Percentiles rank a stretch among this genome's conserved stretches.
Evolutionary conservation across 2,888 invertebrate genomes (phyloP).

Genomic region (Rhingia rostrata): DNA sequence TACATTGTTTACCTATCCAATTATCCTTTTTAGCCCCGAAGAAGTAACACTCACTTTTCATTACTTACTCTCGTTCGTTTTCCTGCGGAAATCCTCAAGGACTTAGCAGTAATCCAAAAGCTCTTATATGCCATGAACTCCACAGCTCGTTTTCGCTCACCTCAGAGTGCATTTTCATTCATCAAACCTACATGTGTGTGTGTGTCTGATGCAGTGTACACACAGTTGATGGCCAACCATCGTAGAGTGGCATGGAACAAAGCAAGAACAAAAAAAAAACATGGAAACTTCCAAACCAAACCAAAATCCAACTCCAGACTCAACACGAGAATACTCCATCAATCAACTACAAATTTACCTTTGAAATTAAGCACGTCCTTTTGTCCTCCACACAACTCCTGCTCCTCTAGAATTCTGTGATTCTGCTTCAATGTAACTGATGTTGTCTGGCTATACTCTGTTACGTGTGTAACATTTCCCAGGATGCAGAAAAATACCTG

Average conservation of each 20-base stretch:
- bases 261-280: neutral
- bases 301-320: slow-evolving; percentile 50
- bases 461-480: slow-evolving; percentile 51
- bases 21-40: slow-evolving; percentile 48
- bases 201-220: neutral
- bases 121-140: slow-evolving; percentile 43
- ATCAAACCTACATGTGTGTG: slow-evolving; percentile 38
- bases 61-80: slow-evolving; percentile 41
- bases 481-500: slow-evolving; percentile 23
- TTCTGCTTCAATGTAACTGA: slow-evolving; percentile 57
- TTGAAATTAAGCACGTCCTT: slow-evolving; percentile 66
- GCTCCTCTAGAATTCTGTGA: neutral
- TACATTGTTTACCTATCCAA: slow-evolving; percentile 61
- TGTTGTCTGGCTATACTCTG: slow-evolving; percentile 30
- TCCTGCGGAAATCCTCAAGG: slow-evolving; percentile 51
- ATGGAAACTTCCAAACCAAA: slow-evolving; percentile 40
- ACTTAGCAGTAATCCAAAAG: slow-evolving; percentile 66
- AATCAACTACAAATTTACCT: slow-evolving; percentile 73
- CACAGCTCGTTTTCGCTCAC: slow-evolving; percentile 21
- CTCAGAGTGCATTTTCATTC: slow-evolving; percentile 60
- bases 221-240: slow-evolving; percentile 47
- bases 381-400: neutral
- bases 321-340: slow-evolving; percentile 68
- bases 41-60: slow-evolving; percentile 62
- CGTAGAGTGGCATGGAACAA: slow-evolving; percentile 16